A percentile compares a stretch with the other conserved stretches of the same genome.
phyloP scores from a whole-genome alignment of 2,113 vertebrate species.

The Crotalus helleri region DNA sequence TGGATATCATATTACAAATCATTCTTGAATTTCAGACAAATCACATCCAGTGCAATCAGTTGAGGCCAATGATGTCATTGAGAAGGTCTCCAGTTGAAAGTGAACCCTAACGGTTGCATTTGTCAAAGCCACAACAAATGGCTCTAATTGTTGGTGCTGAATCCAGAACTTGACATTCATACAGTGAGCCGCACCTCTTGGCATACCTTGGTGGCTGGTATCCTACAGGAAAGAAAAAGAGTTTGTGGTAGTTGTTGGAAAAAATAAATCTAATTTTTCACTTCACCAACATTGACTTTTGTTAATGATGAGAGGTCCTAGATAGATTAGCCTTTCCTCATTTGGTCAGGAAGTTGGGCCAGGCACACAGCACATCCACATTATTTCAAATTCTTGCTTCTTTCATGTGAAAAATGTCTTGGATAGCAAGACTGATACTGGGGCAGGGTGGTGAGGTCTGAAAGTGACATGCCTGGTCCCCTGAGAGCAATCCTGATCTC shows the following conservation, averaged over 20 bases:
- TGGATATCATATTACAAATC: neutral
- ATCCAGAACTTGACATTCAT: neutral
- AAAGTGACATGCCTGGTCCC: neutral
- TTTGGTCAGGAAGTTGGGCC: neutral
- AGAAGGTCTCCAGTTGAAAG: neutral
- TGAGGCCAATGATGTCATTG: neutral
- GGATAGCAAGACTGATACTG: neutral
- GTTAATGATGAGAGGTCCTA: neutral
- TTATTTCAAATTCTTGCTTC: neutral
- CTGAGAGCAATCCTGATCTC: no score
- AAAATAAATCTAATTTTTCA: neutral
- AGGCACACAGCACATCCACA: no score
- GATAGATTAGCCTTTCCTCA: neutral
- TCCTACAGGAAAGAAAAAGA: neutral
- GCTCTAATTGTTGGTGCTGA: accelerated
- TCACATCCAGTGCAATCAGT: neutral
- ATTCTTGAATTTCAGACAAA: neutral
- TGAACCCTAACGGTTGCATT: neutral
- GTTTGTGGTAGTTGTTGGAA: neutral
- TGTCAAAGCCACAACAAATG: neutral
- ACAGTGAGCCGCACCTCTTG: neutral
- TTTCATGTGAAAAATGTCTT: neutral
- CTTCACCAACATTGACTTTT: neutral
- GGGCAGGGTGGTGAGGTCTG: neutral
- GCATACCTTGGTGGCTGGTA: accelerated